phyloP scores from a whole-genome alignment of 2,888 invertebrate genomes.

The Cremastinae sp. region DNA sequence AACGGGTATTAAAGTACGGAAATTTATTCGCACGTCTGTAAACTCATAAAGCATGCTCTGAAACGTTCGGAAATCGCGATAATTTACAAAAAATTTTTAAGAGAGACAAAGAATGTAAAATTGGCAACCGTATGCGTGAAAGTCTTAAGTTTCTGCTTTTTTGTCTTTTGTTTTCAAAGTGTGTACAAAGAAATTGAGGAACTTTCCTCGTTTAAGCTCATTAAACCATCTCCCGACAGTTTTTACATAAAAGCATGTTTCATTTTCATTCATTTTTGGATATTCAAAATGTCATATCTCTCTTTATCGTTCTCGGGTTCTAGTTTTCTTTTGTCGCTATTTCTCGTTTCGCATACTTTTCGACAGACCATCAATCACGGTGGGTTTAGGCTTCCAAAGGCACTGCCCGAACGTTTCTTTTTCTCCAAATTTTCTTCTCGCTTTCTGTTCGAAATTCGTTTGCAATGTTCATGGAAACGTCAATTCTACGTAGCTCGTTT shows the following conservation, averaged over 20 bases:
- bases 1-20: slow-evolving; percentile 43
- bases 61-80: slow-evolving; percentile 8
- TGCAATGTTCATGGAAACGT: too few relatives aligned
- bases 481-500: background rate
- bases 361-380: slow-evolving; percentile 57
- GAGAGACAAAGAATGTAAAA: slow-evolving; percentile 8
- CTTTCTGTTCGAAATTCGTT: background rate
- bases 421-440: slow-evolving; percentile 2
- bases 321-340: background rate
- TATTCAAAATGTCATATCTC: too few relatives aligned
- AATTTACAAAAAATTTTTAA: slow-evolving; percentile 17
- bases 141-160: background rate
- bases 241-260: slow-evolving; percentile 23
- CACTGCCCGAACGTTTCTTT: slow-evolving; percentile 72
- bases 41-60: slow-evolving; percentile 21
- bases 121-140: background rate
- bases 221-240: slow-evolving; percentile 34
- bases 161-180: slow-evolving; percentile 6
- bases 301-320: slow-evolving; percentile 3
- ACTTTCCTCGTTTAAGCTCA: slow-evolving; percentile 51
- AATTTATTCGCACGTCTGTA: slow-evolving; percentile 26
- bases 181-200: slow-evolving; percentile 45
- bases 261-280: slow-evolving; percentile 29
- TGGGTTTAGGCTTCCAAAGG: slow-evolving; percentile 76
- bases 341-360: slow-evolving; percentile 7